A percentile compares a stretch with the other conserved stretches of the same genome.
Conservation (phyloP, 1,140 invertebrate genomes). For the Kradibia gibbosae region DNA sequence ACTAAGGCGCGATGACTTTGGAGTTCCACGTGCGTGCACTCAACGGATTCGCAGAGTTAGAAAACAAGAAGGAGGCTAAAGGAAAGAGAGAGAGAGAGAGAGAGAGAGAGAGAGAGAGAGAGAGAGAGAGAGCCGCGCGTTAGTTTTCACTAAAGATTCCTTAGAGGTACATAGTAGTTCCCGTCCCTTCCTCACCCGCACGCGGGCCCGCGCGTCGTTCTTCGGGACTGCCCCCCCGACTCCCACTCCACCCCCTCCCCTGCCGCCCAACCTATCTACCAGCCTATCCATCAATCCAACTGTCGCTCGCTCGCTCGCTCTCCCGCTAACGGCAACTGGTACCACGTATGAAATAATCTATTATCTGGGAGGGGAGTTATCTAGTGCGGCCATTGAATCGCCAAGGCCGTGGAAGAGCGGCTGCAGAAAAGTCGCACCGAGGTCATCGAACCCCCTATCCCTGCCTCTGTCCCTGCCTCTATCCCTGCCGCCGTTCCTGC, state of each 20-base stretch:
- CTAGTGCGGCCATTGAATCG: conserved; percentile 71
- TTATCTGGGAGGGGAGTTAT: conserved; percentile 70
- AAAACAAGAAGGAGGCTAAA: not conserved
- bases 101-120: not conserved
- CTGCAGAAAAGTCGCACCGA: conserved; percentile 65
- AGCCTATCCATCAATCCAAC: too few relatives aligned
- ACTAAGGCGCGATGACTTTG: conserved; percentile 13
- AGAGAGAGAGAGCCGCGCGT: not conserved
- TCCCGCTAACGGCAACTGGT: conserved; percentile 61
- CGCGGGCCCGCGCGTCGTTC: not conserved
- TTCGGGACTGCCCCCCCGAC: not conserved
- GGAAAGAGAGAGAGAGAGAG: not conserved
- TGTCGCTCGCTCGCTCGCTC: not conserved
- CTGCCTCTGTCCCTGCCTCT: conserved; percentile 18
- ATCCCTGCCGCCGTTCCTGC: not conserved
- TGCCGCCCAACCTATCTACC: too few relatives aligned
- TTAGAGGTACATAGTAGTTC: not conserved
- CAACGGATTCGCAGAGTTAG: too few relatives aligned
- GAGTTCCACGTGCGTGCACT: conserved; percentile 10
- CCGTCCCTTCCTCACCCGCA: not conserved
- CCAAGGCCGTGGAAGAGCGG: conserved; percentile 68
- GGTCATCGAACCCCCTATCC: conserved; percentile 64
- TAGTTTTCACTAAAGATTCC: conserved; percentile 33
- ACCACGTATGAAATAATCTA: conserved; percentile 70
- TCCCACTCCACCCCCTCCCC: not conserved